Evolutionary conservation across 2,797 vertebrate species (phyloP), one percentile per base, ranked within the genome.

Genomic region (Sebastolobus altivelis): DNA sequence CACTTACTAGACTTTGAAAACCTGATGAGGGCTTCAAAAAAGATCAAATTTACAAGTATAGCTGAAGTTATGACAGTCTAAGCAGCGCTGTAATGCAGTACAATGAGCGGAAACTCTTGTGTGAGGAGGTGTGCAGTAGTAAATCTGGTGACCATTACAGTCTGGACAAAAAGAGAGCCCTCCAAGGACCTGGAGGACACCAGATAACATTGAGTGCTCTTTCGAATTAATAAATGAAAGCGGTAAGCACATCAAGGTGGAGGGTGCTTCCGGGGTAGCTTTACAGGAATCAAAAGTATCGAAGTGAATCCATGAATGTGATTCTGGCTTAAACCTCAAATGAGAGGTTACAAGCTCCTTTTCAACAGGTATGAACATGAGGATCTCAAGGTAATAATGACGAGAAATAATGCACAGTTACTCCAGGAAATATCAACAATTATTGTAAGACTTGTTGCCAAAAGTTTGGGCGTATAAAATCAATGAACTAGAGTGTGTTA

Each of bases 341-440:
- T 35, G 52, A 54, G 27, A 66, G 62, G 18, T 31, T 40, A n/a
- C 25, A 40, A 71, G 25, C 38, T 79, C 27, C 0, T 76, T 37
- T 62, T 74, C 4, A 55, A 33, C 40, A 60, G 35, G 9, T 25
- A 27, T 59, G 8, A 73, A 69, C 25, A 73, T 1, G 1, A 13
- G 4, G 14, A 70, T 55, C 4, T 66, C 75, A 65, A 73, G 63
- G 72, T 82, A 73, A 69, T 49, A 60, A 37, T 72, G 54, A 56
- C 52, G 55, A 70, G 7, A 73, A 73, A 63, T 67, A 29, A 29
- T 33, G 58, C 38, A 68, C 56, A 43, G 18, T 20, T 37, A 61
- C n/a, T 38, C 18, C 0, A n/a, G 13, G 65, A 73, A 77, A 46
- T 62, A 49, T 18, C 6, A 8, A n/a, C 56, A 75, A 25, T 33